Evolutionary conservation across 92 coral and sea anemone genomes (phyloP), one percentile per base, ranked within the genome.

Genomic region (Phenganax stokvisi): DNA sequence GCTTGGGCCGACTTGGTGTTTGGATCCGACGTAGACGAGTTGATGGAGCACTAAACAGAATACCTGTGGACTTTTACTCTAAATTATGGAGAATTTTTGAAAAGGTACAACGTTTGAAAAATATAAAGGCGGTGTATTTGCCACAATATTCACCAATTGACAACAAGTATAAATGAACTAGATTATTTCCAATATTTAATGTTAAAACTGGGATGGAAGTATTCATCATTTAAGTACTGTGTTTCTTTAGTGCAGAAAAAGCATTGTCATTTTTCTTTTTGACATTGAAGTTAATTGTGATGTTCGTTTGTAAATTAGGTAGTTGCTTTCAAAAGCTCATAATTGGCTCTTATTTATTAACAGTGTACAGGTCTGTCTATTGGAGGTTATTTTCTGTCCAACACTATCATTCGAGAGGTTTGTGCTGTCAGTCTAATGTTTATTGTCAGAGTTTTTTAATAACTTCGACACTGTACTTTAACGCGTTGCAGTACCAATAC

Each of bases 31-130:
- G 98, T 52, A 80, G 98, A 82, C 90, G 98, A 68, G 88, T 93
- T 58, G 98, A 93, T 66, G 98, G 98, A 16, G 98, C 98, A 0
- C 89, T 93, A 54, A 93, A 93, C 74, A 89, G 98, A 86, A 93
- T 91, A 54, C 98, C 98, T 44, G 98, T 89, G 78, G 94, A 91
- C 80, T 93, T 93, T 81, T 93, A 93, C 75, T 92, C 92, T 55
- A 90, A 88, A 63, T 87, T 93, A 28, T 93, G 98, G 98, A 88
- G 84, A 57, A 91, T 93, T 16, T 89, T 93, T 51, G 98, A 93
- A 74, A 91, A 92, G 97, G 98, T 92, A 62, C 30, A 64, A 17
- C 6, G 11, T 51, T 59, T 59, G 47, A 37, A 37, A 37, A 37
- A 2, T 37, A 5, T 37, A 5, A 37, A 1, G 47, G 5, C 47